Conservation (phyloP, 2,113 vertebrate species). For the Probosciger aterrimus region DNA sequence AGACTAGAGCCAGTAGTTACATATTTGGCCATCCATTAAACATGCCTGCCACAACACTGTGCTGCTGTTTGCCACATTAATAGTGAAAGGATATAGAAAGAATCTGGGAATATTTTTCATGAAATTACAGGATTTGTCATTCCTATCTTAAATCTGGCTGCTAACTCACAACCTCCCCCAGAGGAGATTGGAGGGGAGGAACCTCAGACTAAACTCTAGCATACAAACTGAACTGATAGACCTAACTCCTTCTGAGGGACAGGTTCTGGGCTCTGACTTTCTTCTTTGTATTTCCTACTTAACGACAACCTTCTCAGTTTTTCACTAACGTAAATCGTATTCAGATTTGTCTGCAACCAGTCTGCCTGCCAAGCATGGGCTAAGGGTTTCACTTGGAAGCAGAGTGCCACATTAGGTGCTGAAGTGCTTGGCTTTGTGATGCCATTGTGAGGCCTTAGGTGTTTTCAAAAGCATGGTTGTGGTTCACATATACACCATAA, state of each 20-base stretch:
- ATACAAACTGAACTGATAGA: neutral
- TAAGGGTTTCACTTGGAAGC: neutral
- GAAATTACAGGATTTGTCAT: neutral
- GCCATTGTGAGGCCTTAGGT: neutral
- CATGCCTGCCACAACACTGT: neutral
- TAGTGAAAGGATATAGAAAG: neutral
- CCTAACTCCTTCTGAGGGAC: neutral
- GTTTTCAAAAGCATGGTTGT: neutral
- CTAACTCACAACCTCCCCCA: neutral
- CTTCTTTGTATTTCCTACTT: neutral
- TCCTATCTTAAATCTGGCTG: neutral
- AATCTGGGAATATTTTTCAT: neutral
- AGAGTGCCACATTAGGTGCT: neutral
- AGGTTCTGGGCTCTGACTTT: neutral
- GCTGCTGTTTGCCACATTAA: neutral
- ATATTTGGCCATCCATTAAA: neutral
- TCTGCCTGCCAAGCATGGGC: neutral
- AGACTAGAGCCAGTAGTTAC: neutral
- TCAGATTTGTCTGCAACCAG: neutral
- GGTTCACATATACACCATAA: neutral
- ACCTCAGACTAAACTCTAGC: neutral
- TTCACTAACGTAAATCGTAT: neutral
- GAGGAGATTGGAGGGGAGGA: neutral
- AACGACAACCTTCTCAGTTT: neutral
- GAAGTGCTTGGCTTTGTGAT: neutral